Evolutionary conservation across 2,888 invertebrate genomes (phyloP).

Genomic region (Diloba caeruleocephala): DNA sequence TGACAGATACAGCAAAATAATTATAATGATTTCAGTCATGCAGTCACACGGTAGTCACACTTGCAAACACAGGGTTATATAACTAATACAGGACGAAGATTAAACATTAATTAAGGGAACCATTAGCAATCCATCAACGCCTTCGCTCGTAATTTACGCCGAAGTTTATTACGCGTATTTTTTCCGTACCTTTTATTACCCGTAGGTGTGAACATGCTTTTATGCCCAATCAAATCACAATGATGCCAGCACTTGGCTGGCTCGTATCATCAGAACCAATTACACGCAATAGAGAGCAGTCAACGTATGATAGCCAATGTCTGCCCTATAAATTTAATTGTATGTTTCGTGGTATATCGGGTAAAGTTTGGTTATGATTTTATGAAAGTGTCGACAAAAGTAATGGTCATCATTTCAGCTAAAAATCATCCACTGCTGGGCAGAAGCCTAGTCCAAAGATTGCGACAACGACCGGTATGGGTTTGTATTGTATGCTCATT

Average conservation of each 20-base stretch:
- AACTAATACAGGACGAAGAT: constrained; percentile 4
- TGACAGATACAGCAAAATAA: too few relatives aligned
- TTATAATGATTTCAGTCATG: too few relatives aligned
- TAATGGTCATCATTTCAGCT: too few relatives aligned
- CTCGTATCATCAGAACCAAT: constrained; percentile 44
- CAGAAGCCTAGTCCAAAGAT: too few relatives aligned
- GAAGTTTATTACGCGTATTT: constrained; percentile 42
- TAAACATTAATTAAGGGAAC: constrained; percentile 6
- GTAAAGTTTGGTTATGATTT: neutral
- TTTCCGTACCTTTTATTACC: constrained; percentile 57
- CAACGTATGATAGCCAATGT: constrained; percentile 9
- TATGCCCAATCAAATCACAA: constrained; percentile 68
- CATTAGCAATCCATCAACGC: constrained; percentile 26
- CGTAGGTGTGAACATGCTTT: constrained; percentile 66
- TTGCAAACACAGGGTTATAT: too few relatives aligned
- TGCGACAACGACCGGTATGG: too few relatives aligned
- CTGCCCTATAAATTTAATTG: constrained; percentile 33
- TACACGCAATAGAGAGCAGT: constrained; percentile 41
- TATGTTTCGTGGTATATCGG: constrained; percentile 9
- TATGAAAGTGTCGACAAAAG: neutral
- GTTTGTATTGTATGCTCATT: too few relatives aligned
- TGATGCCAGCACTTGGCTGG: constrained; percentile 49
- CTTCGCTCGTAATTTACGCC: constrained; percentile 26
- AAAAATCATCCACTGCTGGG: too few relatives aligned
- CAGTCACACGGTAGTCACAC: too few relatives aligned